Percentiles rank a stretch among this genome's conserved stretches.
These are phyloP conservation scores for Botia kubotai DNA, from an alignment of 2,797 vertebrate species.

Conservation along the genomic window DNA sequence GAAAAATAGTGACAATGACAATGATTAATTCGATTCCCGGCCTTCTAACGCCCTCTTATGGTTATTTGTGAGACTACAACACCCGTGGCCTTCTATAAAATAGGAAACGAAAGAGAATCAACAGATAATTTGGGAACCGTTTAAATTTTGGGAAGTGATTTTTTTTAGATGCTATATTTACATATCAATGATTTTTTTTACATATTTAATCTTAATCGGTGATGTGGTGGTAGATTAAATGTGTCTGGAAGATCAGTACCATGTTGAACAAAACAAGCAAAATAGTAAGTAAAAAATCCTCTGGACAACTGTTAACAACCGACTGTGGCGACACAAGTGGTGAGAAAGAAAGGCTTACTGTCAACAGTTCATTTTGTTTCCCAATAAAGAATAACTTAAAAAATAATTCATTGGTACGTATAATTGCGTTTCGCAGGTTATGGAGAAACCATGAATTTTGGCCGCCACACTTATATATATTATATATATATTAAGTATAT, in stretches of 20 bases:
- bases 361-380: not conserved
- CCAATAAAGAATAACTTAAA: not conserved
- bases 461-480: too few relatives aligned
- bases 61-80: not conserved
- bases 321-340: not conserved
- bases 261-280: not conserved
- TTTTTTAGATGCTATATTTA: not conserved
- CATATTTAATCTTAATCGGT: conserved; percentile 19
- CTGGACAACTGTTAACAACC: not conserved
- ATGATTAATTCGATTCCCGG: not conserved
- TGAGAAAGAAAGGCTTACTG: not conserved
- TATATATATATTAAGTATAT: too few relatives aligned
- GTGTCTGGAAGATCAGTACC: not conserved
- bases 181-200: not conserved
- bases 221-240: conserved; percentile 36
- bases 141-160: not conserved
- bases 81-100: not conserved
- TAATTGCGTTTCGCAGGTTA: conserved; percentile 62
- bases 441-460: conserved; percentile 73
- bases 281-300: not conserved
- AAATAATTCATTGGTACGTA: conserved; percentile 23
- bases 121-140: not conserved
- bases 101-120: not conserved
- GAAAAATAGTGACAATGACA: not conserved
- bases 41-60: conserved; percentile 31